A percentile compares a stretch with the other conserved stretches of the same genome.
Evolutionary conservation across 2,888 invertebrate genomes (phyloP).

Genomic region (Cerastis leucographa): DNA sequence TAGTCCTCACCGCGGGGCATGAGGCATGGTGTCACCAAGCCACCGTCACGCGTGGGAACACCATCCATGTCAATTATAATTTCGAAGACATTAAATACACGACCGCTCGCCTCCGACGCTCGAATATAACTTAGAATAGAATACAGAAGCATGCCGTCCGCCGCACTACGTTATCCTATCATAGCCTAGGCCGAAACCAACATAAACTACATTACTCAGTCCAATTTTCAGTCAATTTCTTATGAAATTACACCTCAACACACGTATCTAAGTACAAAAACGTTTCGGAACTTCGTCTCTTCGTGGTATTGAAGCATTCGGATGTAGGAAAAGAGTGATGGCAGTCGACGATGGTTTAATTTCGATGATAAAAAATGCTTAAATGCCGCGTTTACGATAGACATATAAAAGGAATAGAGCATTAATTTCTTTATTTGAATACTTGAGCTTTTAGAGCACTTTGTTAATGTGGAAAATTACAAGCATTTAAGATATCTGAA

Average conservation of each 20-base stretch:
- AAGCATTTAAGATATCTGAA: constrained; percentile 74
- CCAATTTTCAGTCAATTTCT: constrained; percentile 90
- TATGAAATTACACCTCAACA: constrained; percentile 87
- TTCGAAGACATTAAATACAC: constrained; percentile 60
- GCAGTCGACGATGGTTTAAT: constrained; percentile 59
- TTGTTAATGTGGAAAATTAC: constrained; percentile 75
- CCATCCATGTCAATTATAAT: constrained; percentile 56
- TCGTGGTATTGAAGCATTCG: constrained; percentile 70
- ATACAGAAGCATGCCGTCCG: constrained; percentile 87
- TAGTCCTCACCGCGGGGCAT: constrained; percentile 58
- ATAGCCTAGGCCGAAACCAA: constrained; percentile 88
- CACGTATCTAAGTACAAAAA: constrained; percentile 87
- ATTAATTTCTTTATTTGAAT: constrained; percentile 78
- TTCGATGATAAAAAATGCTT: constrained; percentile 53
- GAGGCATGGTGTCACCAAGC: constrained; percentile 55
- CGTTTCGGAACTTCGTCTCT: constrained; percentile 77
- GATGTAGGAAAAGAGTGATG: constrained; percentile 61
- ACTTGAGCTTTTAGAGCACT: constrained; percentile 71
- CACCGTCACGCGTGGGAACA: constrained; percentile 58
- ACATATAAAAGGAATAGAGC: constrained; percentile 65
- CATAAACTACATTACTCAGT: constrained; percentile 89
- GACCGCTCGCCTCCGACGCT: constrained; percentile 76
- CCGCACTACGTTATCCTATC: constrained; percentile 86
- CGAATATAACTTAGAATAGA: constrained; percentile 76
- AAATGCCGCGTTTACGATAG: constrained; percentile 51